A percentile compares a stretch with the other conserved stretches of the same genome.
Conservation (phyloP, 2,888 invertebrate species). For the Xestia xanthographa region DNA sequence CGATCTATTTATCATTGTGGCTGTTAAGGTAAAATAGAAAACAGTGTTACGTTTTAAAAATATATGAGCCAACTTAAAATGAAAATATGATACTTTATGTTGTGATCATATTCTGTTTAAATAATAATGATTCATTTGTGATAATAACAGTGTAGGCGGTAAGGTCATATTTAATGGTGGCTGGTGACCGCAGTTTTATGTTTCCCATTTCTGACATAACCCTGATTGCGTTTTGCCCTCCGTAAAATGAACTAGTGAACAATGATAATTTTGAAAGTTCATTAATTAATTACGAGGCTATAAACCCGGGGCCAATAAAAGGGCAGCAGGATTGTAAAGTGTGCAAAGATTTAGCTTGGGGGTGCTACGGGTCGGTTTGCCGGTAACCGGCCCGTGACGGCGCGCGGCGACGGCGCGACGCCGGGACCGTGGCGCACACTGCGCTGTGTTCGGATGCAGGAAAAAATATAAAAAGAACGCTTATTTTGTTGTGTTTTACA, state of each 20-base stretch:
- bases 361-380: constrained; percentile 70
- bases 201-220: constrained; percentile 44
- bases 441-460: constrained; percentile 32
- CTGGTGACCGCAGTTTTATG: constrained; percentile 50
- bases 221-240: constrained; percentile 46
- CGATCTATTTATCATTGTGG: constrained; percentile 42
- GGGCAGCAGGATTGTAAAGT: constrained; percentile 57
- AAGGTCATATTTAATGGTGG: constrained; percentile 47
- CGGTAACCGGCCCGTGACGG: constrained; percentile 80
- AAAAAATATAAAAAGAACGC: constrained; percentile 39
- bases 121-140: constrained; percentile 24
- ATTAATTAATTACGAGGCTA: constrained; percentile 58
- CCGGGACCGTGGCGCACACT: constrained; percentile 58
- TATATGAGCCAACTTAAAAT: constrained; percentile 20
- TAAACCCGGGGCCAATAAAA: constrained; percentile 61
- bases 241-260: constrained; percentile 51
- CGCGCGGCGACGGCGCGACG: constrained; percentile 83
- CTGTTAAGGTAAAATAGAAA: constrained; percentile 36
- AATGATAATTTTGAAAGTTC: constrained; percentile 58
- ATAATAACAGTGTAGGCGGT: constrained; percentile 9
- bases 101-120: constrained; percentile 14
- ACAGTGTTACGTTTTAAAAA: constrained; percentile 18
- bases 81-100: constrained; percentile 30
- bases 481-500: constrained; percentile 27
- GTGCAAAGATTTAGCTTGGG: constrained; percentile 69